These are phyloP conservation scores for Apamea monoglypha DNA, from an alignment of 2,888 invertebrate species.

Conservation along the genomic window DNA sequence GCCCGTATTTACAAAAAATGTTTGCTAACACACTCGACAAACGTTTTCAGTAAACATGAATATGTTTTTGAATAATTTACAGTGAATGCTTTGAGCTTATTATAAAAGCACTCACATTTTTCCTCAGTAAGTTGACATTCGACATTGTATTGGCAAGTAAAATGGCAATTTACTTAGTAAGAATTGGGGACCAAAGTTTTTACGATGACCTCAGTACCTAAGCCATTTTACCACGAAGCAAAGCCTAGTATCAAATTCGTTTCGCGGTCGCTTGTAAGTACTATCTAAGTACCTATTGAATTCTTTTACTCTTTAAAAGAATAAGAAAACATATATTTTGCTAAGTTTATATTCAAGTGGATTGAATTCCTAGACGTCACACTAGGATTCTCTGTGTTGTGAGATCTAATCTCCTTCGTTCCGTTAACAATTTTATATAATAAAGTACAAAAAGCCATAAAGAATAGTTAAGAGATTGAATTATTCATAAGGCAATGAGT, in stretches of 20 bases:
- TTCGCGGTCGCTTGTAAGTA: neutral
- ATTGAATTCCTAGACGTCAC: too few relatives aligned
- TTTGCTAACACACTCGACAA: slow-evolving; percentile 39
- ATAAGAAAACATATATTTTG: neutral
- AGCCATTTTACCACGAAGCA: neutral
- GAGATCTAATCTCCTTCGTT: neutral
- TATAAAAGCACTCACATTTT: neutral
- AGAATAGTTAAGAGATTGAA: neutral
- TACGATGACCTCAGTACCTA: slow-evolving; percentile 20
- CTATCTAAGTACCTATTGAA: neutral
- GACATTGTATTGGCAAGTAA: slow-evolving; percentile 33
- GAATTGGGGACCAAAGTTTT: slow-evolving; percentile 20
- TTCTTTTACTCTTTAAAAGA: neutral
- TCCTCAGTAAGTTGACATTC: slow-evolving; percentile 3
- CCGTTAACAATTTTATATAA: neutral
- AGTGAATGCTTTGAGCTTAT: neutral
- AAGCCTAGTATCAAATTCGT: neutral
- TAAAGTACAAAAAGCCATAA: neutral
- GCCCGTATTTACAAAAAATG: slow-evolving; percentile 45
- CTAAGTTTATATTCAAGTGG: neutral
- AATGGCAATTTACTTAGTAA: slow-evolving; percentile 43
- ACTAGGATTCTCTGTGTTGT: neutral
- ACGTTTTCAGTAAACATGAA: slow-evolving; percentile 20
- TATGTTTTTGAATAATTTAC: slow-evolving; percentile 4
- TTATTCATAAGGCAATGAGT: neutral